Conservation (phyloP, 2,888 invertebrate genomes). For the Tupiocoris notatus region DNA sequence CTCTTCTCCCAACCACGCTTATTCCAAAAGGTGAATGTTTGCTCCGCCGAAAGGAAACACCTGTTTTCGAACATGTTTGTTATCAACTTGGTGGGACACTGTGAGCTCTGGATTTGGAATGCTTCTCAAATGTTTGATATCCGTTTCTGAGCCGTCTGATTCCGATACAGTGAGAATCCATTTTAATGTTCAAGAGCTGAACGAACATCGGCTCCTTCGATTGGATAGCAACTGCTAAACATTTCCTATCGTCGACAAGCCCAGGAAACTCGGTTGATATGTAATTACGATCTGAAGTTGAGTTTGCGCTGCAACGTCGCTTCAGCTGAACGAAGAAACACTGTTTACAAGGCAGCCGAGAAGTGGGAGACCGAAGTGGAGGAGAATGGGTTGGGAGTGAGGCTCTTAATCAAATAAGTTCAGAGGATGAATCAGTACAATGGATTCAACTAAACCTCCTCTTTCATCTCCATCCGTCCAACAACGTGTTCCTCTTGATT, state of each 20-base stretch:
- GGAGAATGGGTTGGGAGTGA: neutral
- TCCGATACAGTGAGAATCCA: too few species aligned
- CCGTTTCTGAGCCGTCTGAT: too few species aligned
- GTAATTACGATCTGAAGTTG: conserved; percentile 8
- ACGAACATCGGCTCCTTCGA: neutral
- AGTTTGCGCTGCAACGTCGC: conserved; percentile 1
- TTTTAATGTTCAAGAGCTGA: too few species aligned
- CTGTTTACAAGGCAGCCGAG: neutral
- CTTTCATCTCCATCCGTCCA: too few species aligned
- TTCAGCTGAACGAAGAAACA: neutral
- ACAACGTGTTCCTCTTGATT: neutral
- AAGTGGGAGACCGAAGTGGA: neutral
- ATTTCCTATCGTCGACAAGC: neutral
- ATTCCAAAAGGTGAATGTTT: too few species aligned
- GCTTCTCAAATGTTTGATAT: too few species aligned
- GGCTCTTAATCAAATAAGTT: conserved; percentile 8
- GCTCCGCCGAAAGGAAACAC: too few species aligned
- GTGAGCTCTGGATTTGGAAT: too few species aligned
- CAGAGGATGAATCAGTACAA: conserved; percentile 1
- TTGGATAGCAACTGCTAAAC: neutral
- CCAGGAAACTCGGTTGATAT: neutral
- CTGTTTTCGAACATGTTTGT: too few species aligned
- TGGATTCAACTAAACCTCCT: neutral
- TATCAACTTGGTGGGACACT: too few species aligned
- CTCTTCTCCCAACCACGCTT: too few species aligned